Percentiles rank a stretch among this genome's conserved stretches.
phyloP scores from a whole-genome alignment of 2,888 invertebrate genomes.

The Charanyca ferruginea region DNA sequence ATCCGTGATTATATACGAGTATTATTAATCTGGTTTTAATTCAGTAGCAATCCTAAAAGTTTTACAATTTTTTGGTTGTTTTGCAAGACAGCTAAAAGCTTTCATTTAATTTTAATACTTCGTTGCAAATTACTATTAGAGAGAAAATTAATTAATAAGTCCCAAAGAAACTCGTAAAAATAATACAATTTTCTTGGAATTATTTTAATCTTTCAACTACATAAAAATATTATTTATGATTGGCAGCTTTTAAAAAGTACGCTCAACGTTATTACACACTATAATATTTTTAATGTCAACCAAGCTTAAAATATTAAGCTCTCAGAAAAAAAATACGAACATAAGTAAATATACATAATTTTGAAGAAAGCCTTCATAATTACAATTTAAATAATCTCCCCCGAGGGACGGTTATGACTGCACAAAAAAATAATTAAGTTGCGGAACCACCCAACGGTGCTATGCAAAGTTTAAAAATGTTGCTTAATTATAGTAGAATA shows the following conservation, averaged over 20 bases:
- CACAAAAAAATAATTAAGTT: slow-evolving; percentile 55
- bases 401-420: slow-evolving; percentile 26
- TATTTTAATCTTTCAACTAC: no score
- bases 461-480: slow-evolving; percentile 34
- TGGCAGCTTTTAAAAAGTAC: no score
- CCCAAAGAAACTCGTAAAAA: no score
- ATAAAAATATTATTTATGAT: no score
- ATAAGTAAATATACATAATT: slow-evolving; percentile 28
- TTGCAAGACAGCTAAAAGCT: no score
- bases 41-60: no score
- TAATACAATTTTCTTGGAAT: no score
- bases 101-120: no score
- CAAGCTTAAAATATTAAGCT: background rate
- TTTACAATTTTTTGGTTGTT: no score
- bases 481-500: slow-evolving; percentile 51
- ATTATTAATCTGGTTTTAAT: no score
- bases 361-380: slow-evolving; percentile 43
- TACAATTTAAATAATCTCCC: slow-evolving; percentile 47
- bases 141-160: no score
- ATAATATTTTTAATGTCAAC: background rate
- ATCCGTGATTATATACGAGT: slow-evolving; percentile 37
- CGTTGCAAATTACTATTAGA: no score
- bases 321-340: background rate
- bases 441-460: slow-evolving; percentile 36
- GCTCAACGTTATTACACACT: background rate